Percentiles rank a stretch among this genome's conserved stretches.
These are phyloP conservation scores for Anniella stebbinsi DNA, from an alignment of 2,797 vertebrate genomes.

Conservation along the genomic window DNA sequence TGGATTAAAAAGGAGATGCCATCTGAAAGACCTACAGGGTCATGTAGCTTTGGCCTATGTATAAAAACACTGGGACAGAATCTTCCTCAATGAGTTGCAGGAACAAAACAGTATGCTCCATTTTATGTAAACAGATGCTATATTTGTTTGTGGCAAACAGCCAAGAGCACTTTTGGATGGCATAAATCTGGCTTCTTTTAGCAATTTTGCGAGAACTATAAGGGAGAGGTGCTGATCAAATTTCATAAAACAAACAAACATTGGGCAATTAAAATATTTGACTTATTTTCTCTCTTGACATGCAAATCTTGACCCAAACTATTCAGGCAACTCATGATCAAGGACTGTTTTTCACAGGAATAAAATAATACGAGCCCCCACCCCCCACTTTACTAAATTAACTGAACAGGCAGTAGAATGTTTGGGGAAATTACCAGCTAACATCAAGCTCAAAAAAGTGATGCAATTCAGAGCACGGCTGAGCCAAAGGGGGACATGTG, in stretches of 20 bases:
- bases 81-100: neutral
- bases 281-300: neutral
- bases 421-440: neutral
- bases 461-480: neutral
- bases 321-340: neutral
- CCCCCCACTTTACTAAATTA: neutral
- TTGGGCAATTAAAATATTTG: neutral
- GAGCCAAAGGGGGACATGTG: too few relatives aligned
- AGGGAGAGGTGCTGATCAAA: neutral
- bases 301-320: neutral
- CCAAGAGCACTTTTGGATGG: neutral
- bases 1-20: neutral
- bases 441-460: neutral
- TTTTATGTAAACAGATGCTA: neutral
- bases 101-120: neutral
- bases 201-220: neutral
- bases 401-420: neutral
- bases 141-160: neutral
- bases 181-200: neutral
- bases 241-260: slow-evolving; percentile 7
- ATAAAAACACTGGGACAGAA: neutral
- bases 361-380: neutral
- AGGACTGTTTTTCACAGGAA: neutral
- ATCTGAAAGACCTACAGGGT: neutral
- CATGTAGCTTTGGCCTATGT: neutral